Base-by-base conservation (phyloP, 2,888 invertebrate species). In the Stegana nigrithorax region DNA sequence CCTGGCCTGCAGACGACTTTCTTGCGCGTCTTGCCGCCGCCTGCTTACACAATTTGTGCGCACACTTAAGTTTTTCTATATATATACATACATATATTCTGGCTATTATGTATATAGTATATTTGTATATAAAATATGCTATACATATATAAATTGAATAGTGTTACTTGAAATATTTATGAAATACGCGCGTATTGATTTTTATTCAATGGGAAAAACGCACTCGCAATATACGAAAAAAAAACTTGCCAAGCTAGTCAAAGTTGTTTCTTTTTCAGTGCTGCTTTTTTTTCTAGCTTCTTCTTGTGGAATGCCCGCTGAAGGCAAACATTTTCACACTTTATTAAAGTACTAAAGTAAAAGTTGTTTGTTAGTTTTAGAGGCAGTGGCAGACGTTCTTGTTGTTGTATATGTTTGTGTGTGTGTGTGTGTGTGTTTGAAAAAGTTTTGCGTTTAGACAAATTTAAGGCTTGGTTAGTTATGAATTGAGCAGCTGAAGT, bases 81-180 rank as follows among this genome's bases (percentile, higher is more conserved):
- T 3, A 7, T 36, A 36, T 36, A n/a, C n/a, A n/a, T 36, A 10
- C n/a, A 32, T 32, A 0, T n/a, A 36, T n/a, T n/a, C 10, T 5
- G 36, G n/a, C 10, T n/a, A 36, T 36, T n/a, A n/a, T n/a, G n/a
- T 36, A 36, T 36, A 32, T 32, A 12, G 2, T 32, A 3, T 3
- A 36, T 36, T 2, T 36, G 32, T 12, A 32, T 1, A 32, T 12
- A 32, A 32, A 2, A 36, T 36, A 36, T 1, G n/a, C 1, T 12
- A 3, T 2, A 32, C 2, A 32, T 2, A 32, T 1, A 3, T n/a
- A 36, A 5, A 36, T 7, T n/a, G 36, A 36, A 7, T n/a, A 36
- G n/a, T 36, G n/a, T 36, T 36, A 36, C n/a, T 47, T 47, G 73
- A 78, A 80, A 80, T 75, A 79, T 80, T 74, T 79, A 80, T 79